A percentile compares a stretch with the other conserved stretches of the same genome.
phyloP scores from a whole-genome alignment of 2,797 vertebrate species.

The Tadarida brasiliensis region DNA sequence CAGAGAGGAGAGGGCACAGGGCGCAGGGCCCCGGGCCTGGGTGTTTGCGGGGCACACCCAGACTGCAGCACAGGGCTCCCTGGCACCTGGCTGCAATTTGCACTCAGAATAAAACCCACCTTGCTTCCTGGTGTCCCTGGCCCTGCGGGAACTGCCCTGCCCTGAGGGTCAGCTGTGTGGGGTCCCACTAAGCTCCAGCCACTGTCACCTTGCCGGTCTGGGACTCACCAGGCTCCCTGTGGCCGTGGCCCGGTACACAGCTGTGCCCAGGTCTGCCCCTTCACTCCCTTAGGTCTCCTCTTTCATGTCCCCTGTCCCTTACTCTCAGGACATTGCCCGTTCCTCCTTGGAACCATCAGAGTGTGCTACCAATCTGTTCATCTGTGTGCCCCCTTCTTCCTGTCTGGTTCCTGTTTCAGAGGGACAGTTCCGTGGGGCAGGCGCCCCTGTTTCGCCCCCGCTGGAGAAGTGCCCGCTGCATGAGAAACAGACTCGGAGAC shows the following conservation, averaged over 20 bases:
- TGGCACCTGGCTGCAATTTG: background rate
- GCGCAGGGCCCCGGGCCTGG: accelerated
- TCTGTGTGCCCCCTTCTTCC: background rate
- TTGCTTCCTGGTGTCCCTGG: background rate
- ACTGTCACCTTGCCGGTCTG: background rate
- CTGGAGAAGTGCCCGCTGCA: background rate
- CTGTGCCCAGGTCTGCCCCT: no score
- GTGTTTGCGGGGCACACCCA: accelerated
- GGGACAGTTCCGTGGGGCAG: background rate
- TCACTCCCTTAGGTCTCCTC: background rate
- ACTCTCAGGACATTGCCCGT: no score
- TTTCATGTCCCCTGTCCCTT: background rate
- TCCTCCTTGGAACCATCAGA: background rate
- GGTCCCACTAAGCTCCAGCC: background rate
- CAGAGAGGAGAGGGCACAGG: background rate
- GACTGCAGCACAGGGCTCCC: no score
- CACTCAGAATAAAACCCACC: background rate
- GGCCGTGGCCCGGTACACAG: no score
- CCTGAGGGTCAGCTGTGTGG: background rate
- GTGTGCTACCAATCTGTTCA: no score
- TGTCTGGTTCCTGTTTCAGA: background rate
- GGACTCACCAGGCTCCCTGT: background rate
- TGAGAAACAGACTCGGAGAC: no score
- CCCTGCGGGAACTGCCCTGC: accelerated
- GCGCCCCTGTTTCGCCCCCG: background rate